These are phyloP conservation scores for Tryphoninae sp. DNA, from an alignment of 2,888 invertebrate genomes.

Conservation along the genomic window DNA sequence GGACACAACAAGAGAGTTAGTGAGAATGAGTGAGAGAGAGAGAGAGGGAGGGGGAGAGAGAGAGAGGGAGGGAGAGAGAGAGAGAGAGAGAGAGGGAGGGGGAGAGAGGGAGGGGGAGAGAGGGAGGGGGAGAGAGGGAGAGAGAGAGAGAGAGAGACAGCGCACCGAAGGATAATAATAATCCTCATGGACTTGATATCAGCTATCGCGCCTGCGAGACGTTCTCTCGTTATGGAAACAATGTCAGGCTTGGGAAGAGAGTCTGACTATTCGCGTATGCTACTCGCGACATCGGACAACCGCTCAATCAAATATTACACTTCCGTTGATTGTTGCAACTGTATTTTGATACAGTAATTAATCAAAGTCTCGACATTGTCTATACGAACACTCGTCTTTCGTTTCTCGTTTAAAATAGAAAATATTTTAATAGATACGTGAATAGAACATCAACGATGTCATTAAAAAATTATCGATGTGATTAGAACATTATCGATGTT, in stretches of 20 bases:
- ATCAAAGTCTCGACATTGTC: neutral
- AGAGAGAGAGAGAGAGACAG: slow-evolving; percentile 34
- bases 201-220: neutral
- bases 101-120: neutral
- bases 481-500: neutral
- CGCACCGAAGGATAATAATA: slow-evolving; percentile 42
- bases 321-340: neutral
- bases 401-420: too few relatives aligned
- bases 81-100: slow-evolving; percentile 1
- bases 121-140: slow-evolving; percentile 40
- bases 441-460: neutral
- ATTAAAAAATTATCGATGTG: neutral
- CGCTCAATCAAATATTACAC: slow-evolving; percentile 2
- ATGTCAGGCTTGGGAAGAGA: neutral
- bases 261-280: neutral
- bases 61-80: slow-evolving; percentile 37
- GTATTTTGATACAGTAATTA: neutral
- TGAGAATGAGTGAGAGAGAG: neutral
- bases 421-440: too few relatives aligned
- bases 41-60: slow-evolving; percentile 26
- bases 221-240: slow-evolving; percentile 30
- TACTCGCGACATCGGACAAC: neutral
- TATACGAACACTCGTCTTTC: too few relatives aligned
- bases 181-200: slow-evolving; percentile 17
- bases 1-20: slow-evolving; percentile 13